Conservation (phyloP, 2,888 invertebrate genomes). For the Rhagonycha lutea region DNA sequence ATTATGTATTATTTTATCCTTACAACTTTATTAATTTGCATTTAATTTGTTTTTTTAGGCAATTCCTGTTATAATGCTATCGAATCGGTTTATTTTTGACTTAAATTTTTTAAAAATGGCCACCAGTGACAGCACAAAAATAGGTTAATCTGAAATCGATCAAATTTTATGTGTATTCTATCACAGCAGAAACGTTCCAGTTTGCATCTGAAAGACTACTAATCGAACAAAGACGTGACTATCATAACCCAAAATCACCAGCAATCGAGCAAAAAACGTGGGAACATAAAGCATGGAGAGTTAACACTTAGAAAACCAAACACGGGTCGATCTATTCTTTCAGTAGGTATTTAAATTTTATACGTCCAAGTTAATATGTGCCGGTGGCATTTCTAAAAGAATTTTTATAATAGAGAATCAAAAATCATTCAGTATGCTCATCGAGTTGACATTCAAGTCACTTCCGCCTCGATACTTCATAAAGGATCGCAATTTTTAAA, state of each 20-base stretch:
- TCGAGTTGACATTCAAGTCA: slow-evolving; percentile 51
- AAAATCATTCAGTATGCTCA: slow-evolving; percentile 46
- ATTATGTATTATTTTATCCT: neutral
- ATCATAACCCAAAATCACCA: slow-evolving; percentile 46
- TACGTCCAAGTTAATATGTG: slow-evolving; percentile 28
- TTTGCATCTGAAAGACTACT: slow-evolving; percentile 20
- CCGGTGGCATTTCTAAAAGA: slow-evolving; percentile 22
- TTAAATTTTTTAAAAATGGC: neutral
- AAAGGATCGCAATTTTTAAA: slow-evolving; percentile 37
- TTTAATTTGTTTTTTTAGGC: neutral
- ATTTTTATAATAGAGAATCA: slow-evolving; percentile 39
- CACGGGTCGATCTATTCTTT: slow-evolving; percentile 41
- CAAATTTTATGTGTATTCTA: slow-evolving; percentile 1
- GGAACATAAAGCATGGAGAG: slow-evolving; percentile 35
- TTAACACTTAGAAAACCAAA: slow-evolving; percentile 36
- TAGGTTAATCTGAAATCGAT: slow-evolving; percentile 10
- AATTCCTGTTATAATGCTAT: neutral
- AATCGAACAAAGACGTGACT: slow-evolving; percentile 41
- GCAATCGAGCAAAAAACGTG: slow-evolving; percentile 45
- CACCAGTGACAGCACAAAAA: slow-evolving; percentile 15
- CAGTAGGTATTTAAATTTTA: slow-evolving; percentile 35
- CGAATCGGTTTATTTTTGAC: neutral
- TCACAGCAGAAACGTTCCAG: slow-evolving; percentile 13
- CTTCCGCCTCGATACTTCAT: slow-evolving; percentile 49
- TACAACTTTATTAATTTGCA: neutral